Conservation (phyloP, 2,888 invertebrate species). For the Tenodera sinensis region DNA sequence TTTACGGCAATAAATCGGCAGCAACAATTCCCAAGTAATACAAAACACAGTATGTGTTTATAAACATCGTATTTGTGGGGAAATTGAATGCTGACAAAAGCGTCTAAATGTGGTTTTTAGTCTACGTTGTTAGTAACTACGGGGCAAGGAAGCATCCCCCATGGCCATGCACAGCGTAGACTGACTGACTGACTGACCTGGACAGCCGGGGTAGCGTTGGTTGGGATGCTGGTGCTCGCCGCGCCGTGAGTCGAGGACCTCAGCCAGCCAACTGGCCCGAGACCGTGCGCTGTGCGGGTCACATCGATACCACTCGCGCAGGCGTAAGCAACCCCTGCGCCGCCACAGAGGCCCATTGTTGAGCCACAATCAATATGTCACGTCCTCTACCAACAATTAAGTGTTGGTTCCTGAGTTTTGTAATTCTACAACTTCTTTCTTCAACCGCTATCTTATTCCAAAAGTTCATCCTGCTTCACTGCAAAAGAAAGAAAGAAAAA, state of each 20-base stretch:
- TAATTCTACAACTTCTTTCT: background rate
- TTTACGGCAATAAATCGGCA: too few species aligned
- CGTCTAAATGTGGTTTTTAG: too few species aligned
- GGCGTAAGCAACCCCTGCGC: background rate
- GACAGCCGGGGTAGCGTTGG: too few species aligned
- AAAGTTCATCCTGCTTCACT: background rate
- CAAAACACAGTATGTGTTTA: too few species aligned
- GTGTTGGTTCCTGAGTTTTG: background rate
- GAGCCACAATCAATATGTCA: constrained; percentile 10
- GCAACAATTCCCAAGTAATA: too few species aligned
- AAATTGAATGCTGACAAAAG: too few species aligned
- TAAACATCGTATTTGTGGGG: too few species aligned
- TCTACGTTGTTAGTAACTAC: too few species aligned
- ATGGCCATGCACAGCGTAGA: background rate
- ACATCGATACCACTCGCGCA: constrained; percentile 10
- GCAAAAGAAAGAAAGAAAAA: background rate
- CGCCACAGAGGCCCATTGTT: background rate
- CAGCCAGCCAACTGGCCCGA: background rate
- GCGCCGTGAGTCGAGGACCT: background rate
- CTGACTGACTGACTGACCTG: too few species aligned
- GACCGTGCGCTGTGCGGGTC: constrained; percentile 8
- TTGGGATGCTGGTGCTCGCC: background rate
- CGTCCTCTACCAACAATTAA: background rate
- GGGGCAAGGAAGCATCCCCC: background rate
- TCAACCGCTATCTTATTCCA: background rate